These are phyloP conservation scores for Meriones unguiculatus DNA, from an alignment of 2,113 vertebrate genomes.

Conservation along the genomic window DNA sequence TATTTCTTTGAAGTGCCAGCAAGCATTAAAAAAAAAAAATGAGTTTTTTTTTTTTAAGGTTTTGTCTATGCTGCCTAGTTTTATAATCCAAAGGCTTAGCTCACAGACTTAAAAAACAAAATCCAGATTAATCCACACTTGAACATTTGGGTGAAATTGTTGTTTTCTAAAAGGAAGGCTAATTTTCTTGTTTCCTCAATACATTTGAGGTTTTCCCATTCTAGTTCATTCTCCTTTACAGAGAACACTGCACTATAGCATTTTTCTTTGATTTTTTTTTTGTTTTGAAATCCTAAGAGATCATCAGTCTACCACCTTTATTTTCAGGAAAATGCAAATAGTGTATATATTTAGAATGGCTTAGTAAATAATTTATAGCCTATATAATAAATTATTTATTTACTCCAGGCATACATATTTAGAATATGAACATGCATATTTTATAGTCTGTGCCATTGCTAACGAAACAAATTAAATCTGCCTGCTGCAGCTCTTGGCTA, in stretches of 20 bases:
- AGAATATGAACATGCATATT: slow-evolving; percentile 77
- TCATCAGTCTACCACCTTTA: slow-evolving; percentile 59
- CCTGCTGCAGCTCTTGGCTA: neutral
- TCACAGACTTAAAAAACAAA: slow-evolving; percentile 35
- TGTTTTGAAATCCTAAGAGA: slow-evolving; percentile 43
- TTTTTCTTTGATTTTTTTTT: neutral
- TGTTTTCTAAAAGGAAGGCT: slow-evolving; percentile 34
- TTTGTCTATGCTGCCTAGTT: slow-evolving; percentile 1
- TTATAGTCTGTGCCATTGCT: slow-evolving; percentile 59
- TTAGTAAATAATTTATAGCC: slow-evolving; percentile 77
- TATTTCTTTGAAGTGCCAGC: slow-evolving; percentile 14
- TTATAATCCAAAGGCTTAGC: slow-evolving; percentile 57
- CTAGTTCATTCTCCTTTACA: neutral
- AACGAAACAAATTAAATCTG: slow-evolving; percentile 66
- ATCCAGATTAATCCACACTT: slow-evolving; percentile 23
- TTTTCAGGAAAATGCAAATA: slow-evolving; percentile 79
- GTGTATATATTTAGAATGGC: slow-evolving; percentile 76
- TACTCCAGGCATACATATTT: slow-evolving; percentile 74
- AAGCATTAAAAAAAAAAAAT: slow-evolving; percentile 38
- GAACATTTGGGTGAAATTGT: neutral
- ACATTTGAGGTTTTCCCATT: neutral
- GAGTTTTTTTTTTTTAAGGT: neutral
- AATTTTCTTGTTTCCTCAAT: slow-evolving; percentile 13
- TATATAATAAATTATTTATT: slow-evolving; percentile 79
- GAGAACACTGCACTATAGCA: neutral